phyloP scores from a whole-genome alignment of 2,113 vertebrate genomes.

The Hepsetus odoe region DNA sequence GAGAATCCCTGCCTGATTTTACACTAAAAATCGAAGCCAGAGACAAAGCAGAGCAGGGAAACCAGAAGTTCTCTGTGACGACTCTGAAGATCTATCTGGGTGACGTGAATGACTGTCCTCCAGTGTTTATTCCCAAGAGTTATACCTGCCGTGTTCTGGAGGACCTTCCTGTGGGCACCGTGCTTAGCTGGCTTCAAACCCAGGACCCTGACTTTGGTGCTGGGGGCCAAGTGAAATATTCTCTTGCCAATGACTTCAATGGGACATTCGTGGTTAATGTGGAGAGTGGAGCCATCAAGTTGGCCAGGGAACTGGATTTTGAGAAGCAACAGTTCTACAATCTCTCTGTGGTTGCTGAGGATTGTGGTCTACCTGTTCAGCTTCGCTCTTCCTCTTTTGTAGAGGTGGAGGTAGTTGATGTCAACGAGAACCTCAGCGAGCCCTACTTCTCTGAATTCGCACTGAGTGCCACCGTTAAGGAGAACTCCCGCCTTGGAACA shows the following conservation, averaged over 20 bases:
- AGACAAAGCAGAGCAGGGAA: constrained; percentile 86
- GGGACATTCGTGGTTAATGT: constrained; percentile 90
- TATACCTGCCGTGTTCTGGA: constrained; percentile 87
- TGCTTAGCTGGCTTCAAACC: constrained; percentile 92
- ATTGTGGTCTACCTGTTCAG: constrained; percentile 84
- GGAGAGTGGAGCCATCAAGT: constrained; percentile 83
- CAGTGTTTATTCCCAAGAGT: constrained; percentile 87
- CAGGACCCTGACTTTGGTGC: constrained; percentile 90
- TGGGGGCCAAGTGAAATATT: constrained; percentile 89
- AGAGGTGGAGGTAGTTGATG: constrained; percentile 94
- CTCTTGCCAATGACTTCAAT: constrained; percentile 87
- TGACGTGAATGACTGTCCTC: constrained; percentile 94
- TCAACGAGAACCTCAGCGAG: constrained; percentile 92
- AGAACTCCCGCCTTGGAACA: constrained; percentile 90
- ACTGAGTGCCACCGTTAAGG: constrained; percentile 85
- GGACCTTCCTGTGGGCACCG: constrained; percentile 88
- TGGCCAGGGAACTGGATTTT: constrained; percentile 88
- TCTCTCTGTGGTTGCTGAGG: constrained; percentile 87
- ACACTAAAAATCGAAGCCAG: constrained; percentile 88
- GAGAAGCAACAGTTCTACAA: constrained; percentile 95
- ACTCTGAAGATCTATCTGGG: constrained; percentile 85
- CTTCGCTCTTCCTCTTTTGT: constrained; percentile 88
- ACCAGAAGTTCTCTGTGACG: constrained; percentile 84
- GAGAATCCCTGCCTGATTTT: constrained; percentile 85
- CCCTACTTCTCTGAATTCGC: constrained; percentile 93